Conservation (phyloP, 37 sponge, comb jelly and placozoan genomes). For the Diacarnus erythraeanus region DNA sequence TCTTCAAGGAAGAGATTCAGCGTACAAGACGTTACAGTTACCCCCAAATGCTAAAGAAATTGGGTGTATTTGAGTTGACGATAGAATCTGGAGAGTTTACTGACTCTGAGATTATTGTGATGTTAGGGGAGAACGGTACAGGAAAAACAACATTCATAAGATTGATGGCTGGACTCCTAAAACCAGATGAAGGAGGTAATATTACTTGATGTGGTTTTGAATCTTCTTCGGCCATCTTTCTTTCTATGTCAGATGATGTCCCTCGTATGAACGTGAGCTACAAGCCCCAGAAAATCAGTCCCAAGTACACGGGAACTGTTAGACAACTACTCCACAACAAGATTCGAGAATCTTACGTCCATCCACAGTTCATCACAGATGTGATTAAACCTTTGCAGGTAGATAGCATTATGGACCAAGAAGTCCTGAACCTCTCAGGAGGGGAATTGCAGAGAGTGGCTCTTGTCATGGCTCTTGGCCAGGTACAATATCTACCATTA, state of each 20-base stretch:
- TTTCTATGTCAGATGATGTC: conserved; percentile 60
- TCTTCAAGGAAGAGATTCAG: conserved; percentile 77
- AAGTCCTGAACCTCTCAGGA: conserved; percentile 94
- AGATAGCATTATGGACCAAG: conserved; percentile 86
- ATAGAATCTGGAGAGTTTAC: conserved; percentile 89
- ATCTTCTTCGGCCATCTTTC: not conserved
- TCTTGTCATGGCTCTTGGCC: conserved; percentile 88
- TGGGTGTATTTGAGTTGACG: conserved; percentile 69
- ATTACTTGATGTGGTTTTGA: not conserved
- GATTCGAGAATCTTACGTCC: conserved; percentile 95
- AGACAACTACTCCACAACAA: conserved; percentile 92
- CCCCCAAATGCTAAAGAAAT: conserved; percentile 83
- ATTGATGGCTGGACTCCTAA: conserved; percentile 93
- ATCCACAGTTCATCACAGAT: conserved; percentile 97
- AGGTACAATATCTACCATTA: conserved; percentile 47
- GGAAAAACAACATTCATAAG: conserved; percentile 99
- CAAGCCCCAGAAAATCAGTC: conserved; percentile 99
- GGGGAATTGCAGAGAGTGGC: conserved; percentile 98
- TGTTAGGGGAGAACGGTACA: conserved; percentile 99
- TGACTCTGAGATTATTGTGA: conserved; percentile 98
- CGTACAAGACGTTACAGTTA: conserved; percentile 82
- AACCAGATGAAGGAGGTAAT: conserved; percentile 84
- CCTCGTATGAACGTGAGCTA: conserved; percentile 93
- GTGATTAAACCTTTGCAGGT: conserved; percentile 96
- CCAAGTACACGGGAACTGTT: conserved; percentile 94